These are phyloP conservation scores for Baccha elongata DNA, from an alignment of 2,888 invertebrate genomes.

Conservation along the genomic window DNA sequence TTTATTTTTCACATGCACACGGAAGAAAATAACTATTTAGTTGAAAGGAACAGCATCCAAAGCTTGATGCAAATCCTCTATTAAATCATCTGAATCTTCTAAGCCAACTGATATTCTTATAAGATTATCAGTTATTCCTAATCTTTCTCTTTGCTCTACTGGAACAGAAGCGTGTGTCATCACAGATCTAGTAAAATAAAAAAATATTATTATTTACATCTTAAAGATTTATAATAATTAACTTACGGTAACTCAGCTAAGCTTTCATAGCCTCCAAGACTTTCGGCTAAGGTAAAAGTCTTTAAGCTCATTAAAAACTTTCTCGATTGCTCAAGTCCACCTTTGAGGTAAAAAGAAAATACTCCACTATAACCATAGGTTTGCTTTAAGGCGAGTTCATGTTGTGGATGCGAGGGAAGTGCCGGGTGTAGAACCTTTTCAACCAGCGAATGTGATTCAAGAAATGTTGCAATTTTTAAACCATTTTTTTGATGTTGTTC, in stretches of 20 bases:
- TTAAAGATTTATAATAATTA: slow-evolving; percentile 74
- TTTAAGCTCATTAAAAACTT: slow-evolving; percentile 90
- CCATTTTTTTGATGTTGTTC: slow-evolving; percentile 92
- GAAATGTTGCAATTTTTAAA: slow-evolving; percentile 89
- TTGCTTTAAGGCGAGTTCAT: slow-evolving; percentile 90
- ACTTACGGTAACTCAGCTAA: slow-evolving; percentile 96
- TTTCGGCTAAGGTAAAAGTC: slow-evolving; percentile 94
- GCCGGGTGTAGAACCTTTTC: slow-evolving; percentile 92
- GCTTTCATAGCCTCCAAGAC: slow-evolving; percentile 97
- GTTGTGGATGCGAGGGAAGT: slow-evolving; percentile 93
- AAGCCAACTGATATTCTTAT: slow-evolving; percentile 95
- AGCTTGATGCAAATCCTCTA: too few relatives aligned
- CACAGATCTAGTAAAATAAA: slow-evolving; percentile 85
- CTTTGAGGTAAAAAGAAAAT: slow-evolving; percentile 93
- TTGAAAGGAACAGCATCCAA: too few relatives aligned
- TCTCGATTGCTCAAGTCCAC: slow-evolving; percentile 87
- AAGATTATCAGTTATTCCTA: slow-evolving; percentile 93
- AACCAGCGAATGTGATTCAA: slow-evolving; percentile 91
- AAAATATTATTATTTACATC: not conserved
- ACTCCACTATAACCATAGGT: slow-evolving; percentile 95
- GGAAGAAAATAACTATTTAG: too few relatives aligned
- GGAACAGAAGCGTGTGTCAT: slow-evolving; percentile 99
- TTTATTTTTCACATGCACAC: too few relatives aligned
- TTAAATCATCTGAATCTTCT: slow-evolving; percentile 92
- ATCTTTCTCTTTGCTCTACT: slow-evolving; percentile 86